Base-by-base conservation (phyloP, 2,888 invertebrate species). In the Galeruca laticollis region DNA sequence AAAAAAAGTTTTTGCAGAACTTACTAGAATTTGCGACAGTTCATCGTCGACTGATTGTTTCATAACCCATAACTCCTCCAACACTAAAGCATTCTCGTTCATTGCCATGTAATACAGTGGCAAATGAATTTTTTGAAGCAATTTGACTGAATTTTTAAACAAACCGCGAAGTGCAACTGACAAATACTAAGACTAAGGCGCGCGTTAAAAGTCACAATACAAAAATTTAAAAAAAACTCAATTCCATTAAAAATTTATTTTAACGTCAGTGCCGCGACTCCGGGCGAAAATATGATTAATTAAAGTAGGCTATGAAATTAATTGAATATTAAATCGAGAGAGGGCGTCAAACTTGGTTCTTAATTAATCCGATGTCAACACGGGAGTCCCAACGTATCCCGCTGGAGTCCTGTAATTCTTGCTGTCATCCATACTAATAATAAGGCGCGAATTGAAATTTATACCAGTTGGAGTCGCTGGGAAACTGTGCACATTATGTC, bases 261-360 rank as follows among this genome's bases (percentile, higher is more conserved):
- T 60, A 60, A 52, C 47, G 37, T 33, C 18, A 57, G 20, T 51
- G 51, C 20, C 15, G 11, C 60, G 57, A 26, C 43, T 37, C 47
- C 60, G 56, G 49, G 21, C 31, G 59, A 49, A 68, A 74, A 76
- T 77, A 78, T 79, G 77, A 79, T 79, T 78, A 78, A 79, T 79
- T 77, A 76, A 76, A 77, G 74, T 71, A 73, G 77, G 76, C 73
- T 76, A 76, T 75, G 74, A 74, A 78, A 78, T 76, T 78, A 77
- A 79, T 79, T 77, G 77, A 77, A 77, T 78, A 76, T 77, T 72
- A 73, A 73, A 72, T 69, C 71, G 71, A 59, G 70, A 71, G 69
- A 66, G 68, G 59, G 62, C 65, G 69, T 74, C 70, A 72, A 75
- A 75, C 70, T 63, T 67, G 68, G 71, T 63, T 76, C 73, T 76